These are phyloP conservation scores for Periphyllus acericola DNA, from an alignment of 2,888 invertebrate genomes.

Conservation along the genomic window DNA sequence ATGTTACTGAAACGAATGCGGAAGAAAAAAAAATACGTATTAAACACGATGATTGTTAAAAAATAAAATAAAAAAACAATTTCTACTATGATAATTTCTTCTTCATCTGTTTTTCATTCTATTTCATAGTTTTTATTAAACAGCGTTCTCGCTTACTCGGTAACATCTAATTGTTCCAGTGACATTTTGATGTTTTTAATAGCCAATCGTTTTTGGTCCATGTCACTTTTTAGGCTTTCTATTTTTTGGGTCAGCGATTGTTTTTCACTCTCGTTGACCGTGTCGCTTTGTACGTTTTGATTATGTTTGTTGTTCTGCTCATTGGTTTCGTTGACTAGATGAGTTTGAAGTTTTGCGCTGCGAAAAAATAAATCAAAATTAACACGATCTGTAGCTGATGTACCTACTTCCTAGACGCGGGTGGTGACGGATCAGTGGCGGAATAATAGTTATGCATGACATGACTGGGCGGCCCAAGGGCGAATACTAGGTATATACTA, in stretches of 20 bases:
- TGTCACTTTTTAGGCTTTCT: conserved; percentile 74
- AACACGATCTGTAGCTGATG: not conserved
- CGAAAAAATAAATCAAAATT: not conserved
- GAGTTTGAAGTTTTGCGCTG: conserved; percentile 37
- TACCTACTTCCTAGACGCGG: not conserved
- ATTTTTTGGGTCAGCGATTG: conserved; percentile 72
- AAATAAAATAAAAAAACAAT: conserved; percentile 3
- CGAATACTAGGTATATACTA: not conserved
- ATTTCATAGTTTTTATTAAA: conserved; percentile 16
- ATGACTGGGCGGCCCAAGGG: not conserved
- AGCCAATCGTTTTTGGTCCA: conserved; percentile 80
- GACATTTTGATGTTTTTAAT: conserved; percentile 85
- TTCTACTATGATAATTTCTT: not conserved
- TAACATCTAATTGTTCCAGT: conserved; percentile 84
- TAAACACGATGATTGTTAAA: conserved; percentile 15
- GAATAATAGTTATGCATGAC: not conserved
- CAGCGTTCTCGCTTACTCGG: conserved; percentile 77
- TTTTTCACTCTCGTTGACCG: conserved; percentile 61
- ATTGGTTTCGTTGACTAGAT: conserved; percentile 52
- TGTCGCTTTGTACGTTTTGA: conserved; percentile 51
- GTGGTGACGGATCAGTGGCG: not conserved
- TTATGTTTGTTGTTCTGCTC: conserved; percentile 42
- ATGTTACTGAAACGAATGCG: conserved; percentile 75
- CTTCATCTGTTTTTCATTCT: not conserved
- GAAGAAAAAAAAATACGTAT: not conserved